A percentile compares a stretch with the other conserved stretches of the same genome.
Conservation (phyloP, 2,113 vertebrate species). For the Xiphorhynchus elegans region DNA sequence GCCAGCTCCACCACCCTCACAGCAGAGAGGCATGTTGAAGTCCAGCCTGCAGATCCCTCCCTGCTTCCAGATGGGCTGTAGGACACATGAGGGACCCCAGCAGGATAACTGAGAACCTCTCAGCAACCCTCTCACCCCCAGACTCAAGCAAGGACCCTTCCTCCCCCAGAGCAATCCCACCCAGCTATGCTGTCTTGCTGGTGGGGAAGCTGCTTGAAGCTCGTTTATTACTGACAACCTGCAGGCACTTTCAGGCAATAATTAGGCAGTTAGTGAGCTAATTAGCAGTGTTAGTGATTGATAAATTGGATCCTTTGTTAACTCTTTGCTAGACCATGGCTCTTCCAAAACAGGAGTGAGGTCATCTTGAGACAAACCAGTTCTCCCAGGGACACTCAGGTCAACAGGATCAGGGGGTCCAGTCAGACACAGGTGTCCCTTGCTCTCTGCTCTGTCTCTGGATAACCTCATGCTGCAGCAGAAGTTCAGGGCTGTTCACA, state of each 20-base stretch:
- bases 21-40: rapidly evolving
- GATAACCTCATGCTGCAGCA: neutral
- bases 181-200: neutral
- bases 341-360: neutral
- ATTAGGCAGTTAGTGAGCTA: neutral
- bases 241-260: neutral
- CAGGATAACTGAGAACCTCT: neutral
- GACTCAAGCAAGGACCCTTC: rapidly evolving
- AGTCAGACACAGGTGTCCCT: neutral
- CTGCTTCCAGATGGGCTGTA: too few relatives aligned
- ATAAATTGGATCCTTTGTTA: neutral
- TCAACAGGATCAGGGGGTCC: neutral
- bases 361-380: neutral
- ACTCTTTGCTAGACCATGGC: rapidly evolving
- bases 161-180: rapidly evolving
- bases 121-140: neutral
- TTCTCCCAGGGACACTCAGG: neutral
- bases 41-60: neutral
- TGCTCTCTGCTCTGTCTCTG: neutral
- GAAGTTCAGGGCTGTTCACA: neutral
- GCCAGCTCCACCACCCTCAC: neutral
- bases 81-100: rapidly evolving
- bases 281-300: neutral
- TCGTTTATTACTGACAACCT: neutral
- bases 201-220: neutral